phyloP scores from a whole-genome alignment of 2,888 invertebrate species.

The Ellobium chinense region DNA sequence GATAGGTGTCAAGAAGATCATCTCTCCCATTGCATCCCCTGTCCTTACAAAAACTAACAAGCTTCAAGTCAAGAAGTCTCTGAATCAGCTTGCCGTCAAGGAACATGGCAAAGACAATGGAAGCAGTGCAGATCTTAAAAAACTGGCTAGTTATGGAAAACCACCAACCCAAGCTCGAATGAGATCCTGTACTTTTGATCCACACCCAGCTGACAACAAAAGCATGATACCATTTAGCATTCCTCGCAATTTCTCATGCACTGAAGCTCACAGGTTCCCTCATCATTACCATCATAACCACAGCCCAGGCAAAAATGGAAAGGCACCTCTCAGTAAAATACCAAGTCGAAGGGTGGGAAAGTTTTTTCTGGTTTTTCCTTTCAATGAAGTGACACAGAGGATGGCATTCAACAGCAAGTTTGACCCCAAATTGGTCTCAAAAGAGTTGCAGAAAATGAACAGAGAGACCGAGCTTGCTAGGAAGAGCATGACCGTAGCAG shows the following conservation, averaged over 20 bases:
- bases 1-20: neutral
- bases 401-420: conserved; percentile 57
- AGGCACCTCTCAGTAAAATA: conserved; percentile 5
- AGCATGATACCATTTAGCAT: neutral
- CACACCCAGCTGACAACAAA: conserved; percentile 7
- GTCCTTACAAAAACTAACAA: neutral
- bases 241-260: neutral
- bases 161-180: neutral
- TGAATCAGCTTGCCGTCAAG: too few species aligned
- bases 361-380: conserved; percentile 88
- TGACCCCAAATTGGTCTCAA: conserved; percentile 67
- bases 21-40: neutral
- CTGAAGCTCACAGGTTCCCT: conserved; percentile 2
- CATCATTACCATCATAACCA: conserved; percentile 5
- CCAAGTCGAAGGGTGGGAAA: conserved; percentile 83
- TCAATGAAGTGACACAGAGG: conserved; percentile 74
- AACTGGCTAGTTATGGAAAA: neutral
- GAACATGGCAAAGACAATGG: neutral
- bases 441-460: conserved; percentile 52
- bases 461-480: neutral
- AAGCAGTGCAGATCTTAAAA: neutral
- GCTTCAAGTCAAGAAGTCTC: neutral
- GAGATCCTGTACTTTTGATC: neutral
- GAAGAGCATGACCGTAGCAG: neutral
- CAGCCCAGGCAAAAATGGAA: conserved; percentile 5